Conservation (phyloP, 2,888 invertebrate species). For the Cerceris rybyensis region DNA sequence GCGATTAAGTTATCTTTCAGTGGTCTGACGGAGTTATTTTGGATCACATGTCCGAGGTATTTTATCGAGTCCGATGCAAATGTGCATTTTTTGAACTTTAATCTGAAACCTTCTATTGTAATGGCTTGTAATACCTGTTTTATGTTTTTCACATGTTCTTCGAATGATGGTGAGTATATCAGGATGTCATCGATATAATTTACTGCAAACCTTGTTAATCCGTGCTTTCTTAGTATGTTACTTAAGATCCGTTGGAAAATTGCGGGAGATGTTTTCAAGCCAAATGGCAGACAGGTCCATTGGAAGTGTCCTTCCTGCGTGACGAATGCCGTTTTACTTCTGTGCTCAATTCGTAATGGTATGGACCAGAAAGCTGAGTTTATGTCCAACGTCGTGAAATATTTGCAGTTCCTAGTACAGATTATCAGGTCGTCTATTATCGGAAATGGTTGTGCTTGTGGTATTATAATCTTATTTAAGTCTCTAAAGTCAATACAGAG, state of each 20-base stretch:
- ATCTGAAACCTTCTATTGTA: constrained; percentile 55
- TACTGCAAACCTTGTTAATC: constrained; percentile 40
- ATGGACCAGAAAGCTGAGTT: constrained; percentile 47
- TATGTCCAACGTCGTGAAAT: constrained; percentile 45
- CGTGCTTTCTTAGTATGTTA: constrained; percentile 21
- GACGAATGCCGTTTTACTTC: constrained; percentile 27
- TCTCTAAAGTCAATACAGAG: constrained; percentile 7
- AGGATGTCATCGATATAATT: constrained; percentile 49
- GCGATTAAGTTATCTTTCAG: constrained; percentile 47
- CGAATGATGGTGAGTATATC: constrained; percentile 53
- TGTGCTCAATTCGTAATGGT: too few species aligned
- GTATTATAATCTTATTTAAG: not conserved
- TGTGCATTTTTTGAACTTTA: constrained; percentile 59
- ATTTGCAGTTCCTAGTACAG: constrained; percentile 20
- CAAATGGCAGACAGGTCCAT: too few species aligned
- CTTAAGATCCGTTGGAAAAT: too few species aligned
- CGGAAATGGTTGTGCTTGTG: not conserved
- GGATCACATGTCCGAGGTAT: constrained; percentile 33
- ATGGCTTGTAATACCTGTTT: constrained; percentile 50
- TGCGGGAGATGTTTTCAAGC: too few species aligned
- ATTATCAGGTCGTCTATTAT: constrained; percentile 14
- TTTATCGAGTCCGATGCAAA: constrained; percentile 45
- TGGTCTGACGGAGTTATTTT: constrained; percentile 30
- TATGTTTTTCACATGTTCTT: constrained; percentile 57
- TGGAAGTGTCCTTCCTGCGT: constrained; percentile 30